Conservation (phyloP, 2,113 vertebrate species). For the Porphyrio hochstetteri region DNA sequence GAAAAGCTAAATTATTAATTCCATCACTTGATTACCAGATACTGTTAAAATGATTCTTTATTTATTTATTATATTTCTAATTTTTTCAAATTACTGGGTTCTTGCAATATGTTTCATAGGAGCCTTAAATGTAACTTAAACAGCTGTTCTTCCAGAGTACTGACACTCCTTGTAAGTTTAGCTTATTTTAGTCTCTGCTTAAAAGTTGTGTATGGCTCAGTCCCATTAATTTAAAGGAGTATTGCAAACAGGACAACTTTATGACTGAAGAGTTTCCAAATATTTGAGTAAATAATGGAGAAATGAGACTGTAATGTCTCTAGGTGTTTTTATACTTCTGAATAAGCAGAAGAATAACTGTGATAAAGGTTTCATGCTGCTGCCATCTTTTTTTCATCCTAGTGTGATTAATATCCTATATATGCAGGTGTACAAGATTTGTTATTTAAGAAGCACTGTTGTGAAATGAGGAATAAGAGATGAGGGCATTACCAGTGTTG, state of each 20-base stretch:
- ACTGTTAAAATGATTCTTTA: constrained; percentile 37
- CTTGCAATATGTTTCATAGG: constrained; percentile 2
- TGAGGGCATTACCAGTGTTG: not conserved
- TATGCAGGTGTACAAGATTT: not conserved
- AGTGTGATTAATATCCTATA: not conserved
- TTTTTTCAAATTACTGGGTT: constrained; percentile 31
- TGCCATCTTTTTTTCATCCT: not conserved
- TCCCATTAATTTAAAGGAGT: not conserved
- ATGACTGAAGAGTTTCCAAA: not conserved
- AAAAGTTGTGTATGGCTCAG: not conserved
- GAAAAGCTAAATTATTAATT: constrained; percentile 12
- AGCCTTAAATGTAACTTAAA: constrained; percentile 16
- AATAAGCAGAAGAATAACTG: not conserved
- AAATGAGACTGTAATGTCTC: not conserved
- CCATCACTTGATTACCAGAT: constrained; percentile 23
- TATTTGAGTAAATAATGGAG: not conserved
- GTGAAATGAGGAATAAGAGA: not conserved
- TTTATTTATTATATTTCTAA: constrained; percentile 34
- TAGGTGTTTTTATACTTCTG: not conserved
- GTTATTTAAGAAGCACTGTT: not conserved
- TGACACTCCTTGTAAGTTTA: not conserved
- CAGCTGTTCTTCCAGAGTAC: not conserved
- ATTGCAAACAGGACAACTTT: not conserved
- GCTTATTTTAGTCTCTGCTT: not conserved
- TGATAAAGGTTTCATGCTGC: not conserved